These are phyloP conservation scores for Pitta sordida DNA, from an alignment of 2,113 vertebrate species.

Conservation along the genomic window DNA sequence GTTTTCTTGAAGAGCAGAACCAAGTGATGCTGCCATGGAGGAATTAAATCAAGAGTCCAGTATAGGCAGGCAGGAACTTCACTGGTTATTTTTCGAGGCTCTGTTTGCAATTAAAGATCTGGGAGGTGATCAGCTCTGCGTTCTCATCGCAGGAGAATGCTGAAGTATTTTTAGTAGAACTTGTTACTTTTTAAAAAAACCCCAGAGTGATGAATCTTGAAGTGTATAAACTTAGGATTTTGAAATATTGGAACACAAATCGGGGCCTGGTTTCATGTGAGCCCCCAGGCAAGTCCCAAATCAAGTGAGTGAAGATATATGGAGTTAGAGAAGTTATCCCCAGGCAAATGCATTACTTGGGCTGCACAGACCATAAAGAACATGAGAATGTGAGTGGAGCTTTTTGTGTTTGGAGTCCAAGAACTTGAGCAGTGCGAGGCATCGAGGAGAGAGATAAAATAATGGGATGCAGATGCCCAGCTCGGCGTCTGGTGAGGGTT, in stretches of 20 bases:
- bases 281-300: not conserved
- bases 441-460: not conserved
- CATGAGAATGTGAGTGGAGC: constrained; percentile 18
- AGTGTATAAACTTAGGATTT: not conserved
- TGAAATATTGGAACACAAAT: not conserved
- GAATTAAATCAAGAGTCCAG: not conserved
- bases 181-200: not conserved
- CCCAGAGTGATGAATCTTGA: not conserved
- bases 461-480: constrained; percentile 30
- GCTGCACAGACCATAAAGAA: constrained; percentile 31
- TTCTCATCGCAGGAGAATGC: not conserved
- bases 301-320: constrained; percentile 8
- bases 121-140: not conserved
- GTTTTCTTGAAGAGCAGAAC: not conserved
- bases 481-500: not conserved
- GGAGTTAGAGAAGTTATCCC: not conserved
- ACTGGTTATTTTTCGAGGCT: not conserved
- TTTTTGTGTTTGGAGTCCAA: not conserved
- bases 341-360: not conserved
- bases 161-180: not conserved
- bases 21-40: not conserved
- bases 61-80: not conserved
- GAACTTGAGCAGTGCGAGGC: not conserved
- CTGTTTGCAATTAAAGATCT: constrained; percentile 9
- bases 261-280: not conserved